Conservation (phyloP, 2,113 vertebrate genomes). For the Hylia prasina region DNA sequence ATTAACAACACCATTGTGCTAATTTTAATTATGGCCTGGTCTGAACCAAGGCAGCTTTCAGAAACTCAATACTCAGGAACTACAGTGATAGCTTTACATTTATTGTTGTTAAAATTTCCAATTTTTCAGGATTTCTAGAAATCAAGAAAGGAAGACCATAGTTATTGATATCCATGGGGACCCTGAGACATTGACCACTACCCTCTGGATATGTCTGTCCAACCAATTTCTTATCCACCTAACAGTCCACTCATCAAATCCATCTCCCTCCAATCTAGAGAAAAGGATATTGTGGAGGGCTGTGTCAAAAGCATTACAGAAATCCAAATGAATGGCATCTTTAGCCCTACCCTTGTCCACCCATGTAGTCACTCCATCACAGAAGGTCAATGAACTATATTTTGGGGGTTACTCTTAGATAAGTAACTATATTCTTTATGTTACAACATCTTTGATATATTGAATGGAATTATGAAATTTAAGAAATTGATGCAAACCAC, state of each 20-base stretch:
- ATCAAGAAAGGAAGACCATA: background rate
- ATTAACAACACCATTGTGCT: background rate
- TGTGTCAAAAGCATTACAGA: background rate
- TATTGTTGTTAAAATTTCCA: background rate
- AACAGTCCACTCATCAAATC: background rate
- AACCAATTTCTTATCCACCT: background rate
- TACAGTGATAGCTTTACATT: background rate
- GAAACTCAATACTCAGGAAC: background rate
- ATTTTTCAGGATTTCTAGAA: background rate
- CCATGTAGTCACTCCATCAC: too few relatives aligned
- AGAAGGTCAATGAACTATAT: background rate
- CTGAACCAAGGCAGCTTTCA: background rate
- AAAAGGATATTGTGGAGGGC: background rate
- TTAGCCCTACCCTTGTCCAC: background rate
- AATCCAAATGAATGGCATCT: background rate
- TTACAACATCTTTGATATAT: background rate
- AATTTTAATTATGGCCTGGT: background rate
- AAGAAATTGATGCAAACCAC: background rate
- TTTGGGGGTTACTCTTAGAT: background rate
- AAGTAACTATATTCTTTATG: background rate
- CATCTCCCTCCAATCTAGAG: background rate
- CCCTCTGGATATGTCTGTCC: background rate
- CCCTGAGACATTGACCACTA: background rate
- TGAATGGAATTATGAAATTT: background rate
- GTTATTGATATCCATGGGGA: fast-evolving